Base-by-base conservation (phyloP, 2,888 invertebrate species). In the Protonemura montana region DNA sequence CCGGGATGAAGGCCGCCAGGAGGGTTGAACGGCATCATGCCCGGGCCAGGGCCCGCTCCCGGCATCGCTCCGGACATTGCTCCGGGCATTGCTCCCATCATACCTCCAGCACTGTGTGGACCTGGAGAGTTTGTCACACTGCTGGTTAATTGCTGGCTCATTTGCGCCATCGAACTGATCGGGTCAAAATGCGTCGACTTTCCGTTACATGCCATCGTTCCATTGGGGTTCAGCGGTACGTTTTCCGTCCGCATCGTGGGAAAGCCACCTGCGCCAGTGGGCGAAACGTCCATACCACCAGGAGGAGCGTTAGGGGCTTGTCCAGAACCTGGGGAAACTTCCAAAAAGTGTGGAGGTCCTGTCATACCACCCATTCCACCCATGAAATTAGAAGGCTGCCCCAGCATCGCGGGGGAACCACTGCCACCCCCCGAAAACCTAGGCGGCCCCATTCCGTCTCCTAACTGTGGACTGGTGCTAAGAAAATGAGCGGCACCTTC, bases 141-240 rank as follows among this genome's bases (percentile, higher is more conserved):
- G 90, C 95, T 97, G 21, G 97, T 97, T 88, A 98, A 92, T 90
- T 97, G 97, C 90, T 98, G 98, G 88, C 97, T 97, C 98, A 98
- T 98, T 91, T 98, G 98, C 86, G 98, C 97, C 90, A 98, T 93
- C 10, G 98, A 98, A 85, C 97, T 97, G 89, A 98, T 98, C 0
- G 98, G 98, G 93, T 98, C 98, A 91, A 98, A 98, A 90, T 94
- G 97, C 90, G 94, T 91, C 0, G 81, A 29, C 88, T 91, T 92
- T 90, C 92, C 89, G 88, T 87, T 89, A 80, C 89, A 88, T 21
- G 88, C 87, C 76, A 88, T 41, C 85, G 93, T 92, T 88, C 93
- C 94, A 89, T 95, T 94, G 0, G 95, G 95, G 91, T 95, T 95
- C 77, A 95, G 90, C 80, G 95, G 95, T 87, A 95, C 92, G 86